Evolutionary conservation across 1,140 invertebrate genomes (phyloP), one percentile per base, ranked within the genome.

Genomic region (Leguminivora glycinivorella): DNA sequence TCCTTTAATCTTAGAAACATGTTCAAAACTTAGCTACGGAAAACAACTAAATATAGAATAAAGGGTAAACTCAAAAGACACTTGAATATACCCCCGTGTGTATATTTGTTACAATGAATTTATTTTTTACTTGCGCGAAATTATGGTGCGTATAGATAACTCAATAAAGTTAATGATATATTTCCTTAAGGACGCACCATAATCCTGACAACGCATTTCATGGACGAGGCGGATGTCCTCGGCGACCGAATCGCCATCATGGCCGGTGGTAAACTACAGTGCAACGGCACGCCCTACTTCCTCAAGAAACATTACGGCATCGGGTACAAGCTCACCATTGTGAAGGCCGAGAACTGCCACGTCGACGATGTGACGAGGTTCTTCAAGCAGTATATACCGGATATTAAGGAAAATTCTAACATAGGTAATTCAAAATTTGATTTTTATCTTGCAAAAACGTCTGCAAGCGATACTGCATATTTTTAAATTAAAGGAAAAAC

Each of bases 161-260:
- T n/a, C n/a, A 38, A 38, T 38, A 6, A 38, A 38, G 10, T 12
- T 3, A 38, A 38, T 38, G 6, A 38, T 38, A 25, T 25, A 24
- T 25, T 73, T 85, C 94, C 38, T 12, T 2, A 56, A 91, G 89
- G 87, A 22, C 93, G 96, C 38, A 98, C 98, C 1, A 96, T 99
- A 79, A 89, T 99, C 4, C 93, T 99, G 1, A 98, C 98, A 1
- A 99, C 98, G 0, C 98, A 99, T 89, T 98, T 97, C 88, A 99
- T 99, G 98, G 98, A 99, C 90, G 98, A 99, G 92, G 98, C 98
- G 7, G 98, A 99, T 91, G 94, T 96, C 19, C 92, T 99, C 0
- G 98, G 98, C 1, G 98, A 99, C 88, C 93, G 97, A 73, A 97
- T 99, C 73, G 97, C 97, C 3, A 98, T 99, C 68, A 96, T 99